phyloP scores from a whole-genome alignment of 2,113 vertebrate genomes.

The Lamprotornis superbus region DNA sequence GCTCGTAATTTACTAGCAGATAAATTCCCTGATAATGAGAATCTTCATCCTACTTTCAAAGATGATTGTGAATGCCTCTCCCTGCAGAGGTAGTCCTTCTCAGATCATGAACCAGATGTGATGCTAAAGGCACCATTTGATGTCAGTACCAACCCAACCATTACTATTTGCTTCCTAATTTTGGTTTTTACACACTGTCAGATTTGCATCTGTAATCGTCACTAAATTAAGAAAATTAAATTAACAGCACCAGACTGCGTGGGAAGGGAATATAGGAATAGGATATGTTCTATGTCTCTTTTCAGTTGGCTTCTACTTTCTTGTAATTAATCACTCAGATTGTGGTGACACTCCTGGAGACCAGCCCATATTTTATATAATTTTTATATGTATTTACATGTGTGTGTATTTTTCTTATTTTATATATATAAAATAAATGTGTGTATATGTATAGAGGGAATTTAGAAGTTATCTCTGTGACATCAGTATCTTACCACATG shows the following conservation, averaged over 20 bases:
- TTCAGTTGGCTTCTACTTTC: neutral
- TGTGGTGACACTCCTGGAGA: neutral
- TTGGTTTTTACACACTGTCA: neutral
- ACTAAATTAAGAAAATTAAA: slow-evolving; percentile 15
- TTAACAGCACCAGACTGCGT: neutral
- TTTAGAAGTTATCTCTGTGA: neutral
- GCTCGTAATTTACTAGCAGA: neutral
- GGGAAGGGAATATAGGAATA: neutral
- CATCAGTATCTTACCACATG: neutral
- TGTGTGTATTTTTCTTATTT: neutral
- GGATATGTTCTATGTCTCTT: neutral
- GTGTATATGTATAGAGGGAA: neutral
- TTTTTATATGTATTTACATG: neutral
- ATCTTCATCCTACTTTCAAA: neutral
- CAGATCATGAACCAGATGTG: neutral
- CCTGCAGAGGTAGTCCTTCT: neutral
- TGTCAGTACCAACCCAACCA: neutral
- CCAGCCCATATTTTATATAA: neutral
- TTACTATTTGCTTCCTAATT: slow-evolving; percentile 23
- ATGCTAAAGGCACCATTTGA: slow-evolving; percentile 1
- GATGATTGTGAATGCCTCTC: neutral
- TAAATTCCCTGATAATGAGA: neutral
- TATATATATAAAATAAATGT: neutral
- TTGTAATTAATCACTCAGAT: neutral
- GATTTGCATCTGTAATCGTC: neutral